Conservation (phyloP, 2,888 invertebrate genomes). For the Cosmia pyralina region DNA sequence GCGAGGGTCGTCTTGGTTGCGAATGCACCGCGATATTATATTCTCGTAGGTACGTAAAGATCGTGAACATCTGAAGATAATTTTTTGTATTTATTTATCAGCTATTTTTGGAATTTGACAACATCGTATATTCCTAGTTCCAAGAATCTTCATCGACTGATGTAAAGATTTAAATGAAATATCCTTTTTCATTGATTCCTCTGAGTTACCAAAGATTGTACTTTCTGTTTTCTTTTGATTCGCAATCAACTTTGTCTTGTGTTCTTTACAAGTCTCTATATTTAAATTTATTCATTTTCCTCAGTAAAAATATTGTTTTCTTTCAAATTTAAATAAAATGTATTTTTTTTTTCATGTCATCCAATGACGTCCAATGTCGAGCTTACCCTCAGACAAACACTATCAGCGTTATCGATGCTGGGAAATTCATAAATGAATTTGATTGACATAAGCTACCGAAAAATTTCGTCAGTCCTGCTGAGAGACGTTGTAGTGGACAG, state of each 20-base stretch:
- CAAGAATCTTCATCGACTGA: neutral
- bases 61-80: neutral
- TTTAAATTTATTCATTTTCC: slow-evolving; percentile 26
- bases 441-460: too few species aligned
- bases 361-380: neutral
- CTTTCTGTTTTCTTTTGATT: slow-evolving; percentile 30
- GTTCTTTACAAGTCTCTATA: neutral
- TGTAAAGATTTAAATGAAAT: neutral
- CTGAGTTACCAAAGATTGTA: slow-evolving; percentile 6
- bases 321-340: neutral
- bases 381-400: too few species aligned
- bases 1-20: neutral
- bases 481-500: too few species aligned
- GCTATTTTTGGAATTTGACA: neutral
- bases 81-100: neutral
- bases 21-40: neutral
- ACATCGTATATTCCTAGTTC: neutral
- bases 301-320: neutral
- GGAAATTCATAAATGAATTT: too few species aligned
- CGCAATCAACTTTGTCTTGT: neutral
- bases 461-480: too few species aligned
- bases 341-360: neutral
- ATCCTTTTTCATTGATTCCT: neutral
- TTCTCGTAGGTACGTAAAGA: neutral
- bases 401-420: too few species aligned